Evolutionary conservation across 2,113 vertebrate genomes (phyloP), one percentile per base, ranked within the genome.

Genomic region (Ascaphus truei): DNA sequence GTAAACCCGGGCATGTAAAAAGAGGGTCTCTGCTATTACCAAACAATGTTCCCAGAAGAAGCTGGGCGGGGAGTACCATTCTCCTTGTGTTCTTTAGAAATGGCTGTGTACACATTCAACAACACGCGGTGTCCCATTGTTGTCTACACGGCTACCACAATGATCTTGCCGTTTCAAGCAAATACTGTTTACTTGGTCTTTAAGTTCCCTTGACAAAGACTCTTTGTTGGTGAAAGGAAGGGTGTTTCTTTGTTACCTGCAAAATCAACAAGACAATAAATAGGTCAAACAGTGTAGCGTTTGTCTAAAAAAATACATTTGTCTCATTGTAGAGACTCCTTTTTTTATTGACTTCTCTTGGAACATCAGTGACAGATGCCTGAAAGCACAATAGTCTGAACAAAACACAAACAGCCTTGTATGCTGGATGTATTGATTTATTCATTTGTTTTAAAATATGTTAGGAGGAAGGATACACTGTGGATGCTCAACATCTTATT

Each of bases 231-330:
- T 37, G 45, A 39, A 22, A 30, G 16, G 33, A 37, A 69, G 56
- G 56, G 66, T 37, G 56, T 69, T 33, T 9, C 41, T 69, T 71
- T 71, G 67, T 71, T 71, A 71, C 67, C 67, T 69, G 16, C 43
- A 56, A 25, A 68, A 51, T 34, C 61, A 48, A 36, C 45, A 13
- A 66, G 23, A 43, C 36, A 6, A 61, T 34, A 61, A 71, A 47
- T 52, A 50, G 57, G 56, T 39, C 43, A 61, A 25, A 58, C 57
- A 71, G 5, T 71, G 57, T 39, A 22, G 31, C 25, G 23, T 39
- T 71, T 71, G 56, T 61, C 67, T 41, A 39, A 39, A 29, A n/a
- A 60, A 16, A 13, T 5, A 23, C 53, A 68, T 57, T n/a, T 48
- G 65, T 57, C 34, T 52, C 45, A 16, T 52, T 71, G 67, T 61